A percentile compares a stretch with the other conserved stretches of the same genome.
These are phyloP conservation scores for Pygocentrus nattereri DNA, from an alignment of 2,797 vertebrate species.

Conservation along the genomic window DNA sequence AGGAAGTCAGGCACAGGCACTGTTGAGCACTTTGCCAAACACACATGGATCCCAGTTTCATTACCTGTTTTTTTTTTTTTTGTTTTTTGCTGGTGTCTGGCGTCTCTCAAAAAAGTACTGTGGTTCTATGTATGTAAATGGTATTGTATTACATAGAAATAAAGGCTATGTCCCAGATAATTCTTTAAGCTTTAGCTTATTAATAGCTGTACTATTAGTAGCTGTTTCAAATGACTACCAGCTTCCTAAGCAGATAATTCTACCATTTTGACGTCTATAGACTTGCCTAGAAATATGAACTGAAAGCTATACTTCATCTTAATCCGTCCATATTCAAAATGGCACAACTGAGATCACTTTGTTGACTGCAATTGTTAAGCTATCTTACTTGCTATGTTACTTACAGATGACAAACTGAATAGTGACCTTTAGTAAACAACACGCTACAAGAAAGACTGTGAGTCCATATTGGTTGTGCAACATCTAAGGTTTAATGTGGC, in stretches of 20 bases:
- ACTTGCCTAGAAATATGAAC: neutral
- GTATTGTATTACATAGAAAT: too few species aligned
- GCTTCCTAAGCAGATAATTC: neutral
- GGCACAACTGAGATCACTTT: neutral
- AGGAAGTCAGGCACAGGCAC: too few species aligned
- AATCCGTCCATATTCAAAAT: neutral
- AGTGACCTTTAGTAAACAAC: neutral
- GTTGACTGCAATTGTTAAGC: neutral
- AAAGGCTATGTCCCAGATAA: too few species aligned
- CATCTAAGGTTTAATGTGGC: slow-evolving; percentile 60
- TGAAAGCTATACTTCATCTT: neutral
- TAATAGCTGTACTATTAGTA: neutral
- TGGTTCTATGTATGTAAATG: too few species aligned
- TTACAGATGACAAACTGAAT: neutral
- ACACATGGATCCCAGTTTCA: too few species aligned
- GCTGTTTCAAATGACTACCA: neutral
- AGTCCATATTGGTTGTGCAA: slow-evolving; percentile 58
- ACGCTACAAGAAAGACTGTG: neutral
- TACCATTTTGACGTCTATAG: neutral
- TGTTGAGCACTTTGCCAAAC: too few species aligned
- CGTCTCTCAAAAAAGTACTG: too few species aligned
- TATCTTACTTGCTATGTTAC: neutral
- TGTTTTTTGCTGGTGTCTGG: too few species aligned
- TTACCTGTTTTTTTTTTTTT: too few species aligned
- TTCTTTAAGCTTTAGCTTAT: neutral